Conservation (phyloP, 2,888 invertebrate species). For the Lucinisca nassula region DNA sequence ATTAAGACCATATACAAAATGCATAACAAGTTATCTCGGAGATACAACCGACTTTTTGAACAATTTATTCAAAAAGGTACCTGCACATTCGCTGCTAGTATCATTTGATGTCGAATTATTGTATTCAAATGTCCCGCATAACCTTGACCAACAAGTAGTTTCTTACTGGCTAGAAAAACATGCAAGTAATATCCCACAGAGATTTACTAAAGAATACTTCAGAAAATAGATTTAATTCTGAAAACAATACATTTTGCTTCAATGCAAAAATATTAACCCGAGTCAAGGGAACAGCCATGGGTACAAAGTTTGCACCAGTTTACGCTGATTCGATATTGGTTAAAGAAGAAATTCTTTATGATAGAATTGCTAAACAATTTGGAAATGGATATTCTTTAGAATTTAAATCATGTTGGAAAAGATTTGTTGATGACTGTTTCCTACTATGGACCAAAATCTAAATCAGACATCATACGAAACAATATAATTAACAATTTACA, state of each 20-base stretch:
- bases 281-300: neutral
- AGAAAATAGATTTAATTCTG: neutral
- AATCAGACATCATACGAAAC: neutral
- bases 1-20: neutral
- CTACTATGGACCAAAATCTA: neutral
- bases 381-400: neutral
- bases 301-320: neutral
- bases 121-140: neutral
- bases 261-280: neutral
- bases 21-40: neutral
- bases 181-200: neutral
- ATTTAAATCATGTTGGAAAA: neutral
- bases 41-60: neutral
- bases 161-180: neutral
- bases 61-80: neutral
- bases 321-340: neutral
- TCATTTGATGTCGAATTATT: neutral
- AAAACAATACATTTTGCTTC: neutral
- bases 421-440: neutral
- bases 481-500: neutral
- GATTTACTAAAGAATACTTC: neutral
- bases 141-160: neutral
- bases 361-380: neutral
- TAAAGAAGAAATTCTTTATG: neutral
- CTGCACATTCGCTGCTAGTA: neutral